phyloP scores from a whole-genome alignment of 1,140 invertebrate species.

The Temnothorax curvispinosus region DNA sequence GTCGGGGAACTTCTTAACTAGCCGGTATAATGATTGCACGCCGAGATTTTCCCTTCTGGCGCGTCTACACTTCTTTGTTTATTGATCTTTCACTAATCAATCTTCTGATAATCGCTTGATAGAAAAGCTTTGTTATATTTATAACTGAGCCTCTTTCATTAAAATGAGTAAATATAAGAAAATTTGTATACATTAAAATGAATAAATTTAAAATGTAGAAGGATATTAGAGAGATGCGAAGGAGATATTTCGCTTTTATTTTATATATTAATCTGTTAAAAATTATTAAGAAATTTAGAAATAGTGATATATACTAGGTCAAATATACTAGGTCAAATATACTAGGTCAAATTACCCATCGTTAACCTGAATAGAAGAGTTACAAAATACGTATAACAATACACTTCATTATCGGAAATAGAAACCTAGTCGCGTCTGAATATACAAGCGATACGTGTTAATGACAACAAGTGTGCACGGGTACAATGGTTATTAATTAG shows the following conservation, averaged over 20 bases:
- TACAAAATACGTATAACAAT: conserved; percentile 20
- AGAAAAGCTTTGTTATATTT: neutral
- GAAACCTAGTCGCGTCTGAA: conserved; percentile 2
- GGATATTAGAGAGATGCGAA: neutral
- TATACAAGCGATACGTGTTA: conserved; percentile 31
- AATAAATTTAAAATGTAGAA: neutral
- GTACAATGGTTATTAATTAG: conserved; percentile 61
- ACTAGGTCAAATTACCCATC: neutral
- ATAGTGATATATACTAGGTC: neutral
- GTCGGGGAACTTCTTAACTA: conserved; percentile 74
- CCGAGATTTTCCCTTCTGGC: neutral
- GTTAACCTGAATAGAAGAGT: neutral
- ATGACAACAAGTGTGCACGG: conserved; percentile 38
- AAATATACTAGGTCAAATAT: neutral
- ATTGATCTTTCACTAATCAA: conserved; percentile 16
- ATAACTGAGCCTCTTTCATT: neutral
- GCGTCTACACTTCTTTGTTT: neutral
- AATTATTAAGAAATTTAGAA: neutral
- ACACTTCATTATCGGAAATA: conserved; percentile 16
- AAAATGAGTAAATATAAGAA: neutral
- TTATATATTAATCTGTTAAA: neutral
- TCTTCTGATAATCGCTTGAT: neutral
- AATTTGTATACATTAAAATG: neutral
- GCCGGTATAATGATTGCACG: conserved; percentile 50
- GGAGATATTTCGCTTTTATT: neutral